Percentiles rank a stretch among this genome's conserved stretches.
Conservation (phyloP, 2,888 invertebrate genomes). For the Labia minor region DNA sequence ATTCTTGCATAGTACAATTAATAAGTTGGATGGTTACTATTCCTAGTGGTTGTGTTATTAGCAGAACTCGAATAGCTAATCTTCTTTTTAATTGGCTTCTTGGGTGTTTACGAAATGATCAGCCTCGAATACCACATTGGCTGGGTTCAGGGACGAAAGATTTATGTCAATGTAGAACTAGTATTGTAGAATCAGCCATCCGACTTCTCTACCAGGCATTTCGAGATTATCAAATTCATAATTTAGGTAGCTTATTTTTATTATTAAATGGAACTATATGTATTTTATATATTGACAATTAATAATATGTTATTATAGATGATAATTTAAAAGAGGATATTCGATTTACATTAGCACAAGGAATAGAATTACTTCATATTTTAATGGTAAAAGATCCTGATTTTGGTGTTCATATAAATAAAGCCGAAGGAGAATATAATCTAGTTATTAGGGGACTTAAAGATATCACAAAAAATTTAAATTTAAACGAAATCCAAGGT, state of each 20-base stretch:
- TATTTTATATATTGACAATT: too few species aligned
- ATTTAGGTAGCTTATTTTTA: background rate
- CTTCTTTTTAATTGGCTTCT: slow-evolving; percentile 13
- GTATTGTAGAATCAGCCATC: slow-evolving; percentile 15
- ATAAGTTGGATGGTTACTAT: slow-evolving; percentile 13
- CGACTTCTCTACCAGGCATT: background rate
- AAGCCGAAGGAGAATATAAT: slow-evolving; percentile 19
- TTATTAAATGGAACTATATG: too few species aligned
- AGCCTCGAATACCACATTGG: background rate
- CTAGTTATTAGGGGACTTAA: slow-evolving; percentile 16
- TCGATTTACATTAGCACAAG: slow-evolving; percentile 5
- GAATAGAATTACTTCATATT: slow-evolving; percentile 16
- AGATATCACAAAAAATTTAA: background rate
- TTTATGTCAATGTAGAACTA: background rate
- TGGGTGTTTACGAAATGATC: background rate
- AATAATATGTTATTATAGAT: background rate
- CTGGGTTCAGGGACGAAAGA: background rate
- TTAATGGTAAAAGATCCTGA: slow-evolving; percentile 17
- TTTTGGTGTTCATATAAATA: slow-evolving; percentile 17
- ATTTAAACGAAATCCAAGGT: background rate
- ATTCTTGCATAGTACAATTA: slow-evolving; percentile 18
- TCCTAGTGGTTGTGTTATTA: background rate
- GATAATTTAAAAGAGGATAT: background rate
- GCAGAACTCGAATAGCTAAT: background rate
- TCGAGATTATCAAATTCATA: background rate